Conservation (phyloP, 2,113 vertebrate genomes). For the Marcusenius ussheri region DNA sequence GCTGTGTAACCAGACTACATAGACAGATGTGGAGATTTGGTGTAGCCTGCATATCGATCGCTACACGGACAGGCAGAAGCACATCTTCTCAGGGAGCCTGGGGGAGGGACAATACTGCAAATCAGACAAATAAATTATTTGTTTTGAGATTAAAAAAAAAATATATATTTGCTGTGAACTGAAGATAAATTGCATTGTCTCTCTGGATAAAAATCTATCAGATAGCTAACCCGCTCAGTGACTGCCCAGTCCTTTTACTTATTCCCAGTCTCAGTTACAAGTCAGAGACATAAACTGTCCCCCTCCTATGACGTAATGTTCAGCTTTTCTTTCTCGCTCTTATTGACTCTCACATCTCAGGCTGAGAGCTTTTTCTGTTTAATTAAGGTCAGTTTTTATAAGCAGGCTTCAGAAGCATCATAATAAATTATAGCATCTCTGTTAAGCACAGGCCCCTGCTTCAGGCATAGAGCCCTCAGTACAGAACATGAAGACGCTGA, state of each 20-base stretch:
- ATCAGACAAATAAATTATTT: neutral
- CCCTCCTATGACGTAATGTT: neutral
- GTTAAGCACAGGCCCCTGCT: slow-evolving; percentile 35
- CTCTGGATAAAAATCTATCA: neutral
- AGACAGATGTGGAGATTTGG: neutral
- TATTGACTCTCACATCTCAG: slow-evolving; percentile 29
- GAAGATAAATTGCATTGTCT: neutral
- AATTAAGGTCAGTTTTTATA: slow-evolving; percentile 30
- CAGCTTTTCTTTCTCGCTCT: slow-evolving; percentile 21
- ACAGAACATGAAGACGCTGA: neutral
- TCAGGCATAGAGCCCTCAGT: neutral
- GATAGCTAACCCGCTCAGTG: neutral
- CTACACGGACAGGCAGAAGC: neutral
- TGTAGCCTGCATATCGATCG: neutral
- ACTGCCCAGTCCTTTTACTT: neutral
- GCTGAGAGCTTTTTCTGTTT: slow-evolving; percentile 28
- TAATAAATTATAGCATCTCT: slow-evolving; percentile 50
- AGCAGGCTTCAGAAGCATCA: slow-evolving; percentile 44
- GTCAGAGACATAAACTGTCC: neutral
- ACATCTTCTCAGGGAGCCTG: neutral
- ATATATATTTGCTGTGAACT: neutral
- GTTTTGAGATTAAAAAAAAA: neutral
- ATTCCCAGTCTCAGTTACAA: neutral
- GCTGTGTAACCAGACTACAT: neutral
- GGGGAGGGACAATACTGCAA: neutral